Evolutionary conservation across 2,888 invertebrate genomes (phyloP), one percentile per base, ranked within the genome.

Genomic region (Pachydiplax longipennis): DNA sequence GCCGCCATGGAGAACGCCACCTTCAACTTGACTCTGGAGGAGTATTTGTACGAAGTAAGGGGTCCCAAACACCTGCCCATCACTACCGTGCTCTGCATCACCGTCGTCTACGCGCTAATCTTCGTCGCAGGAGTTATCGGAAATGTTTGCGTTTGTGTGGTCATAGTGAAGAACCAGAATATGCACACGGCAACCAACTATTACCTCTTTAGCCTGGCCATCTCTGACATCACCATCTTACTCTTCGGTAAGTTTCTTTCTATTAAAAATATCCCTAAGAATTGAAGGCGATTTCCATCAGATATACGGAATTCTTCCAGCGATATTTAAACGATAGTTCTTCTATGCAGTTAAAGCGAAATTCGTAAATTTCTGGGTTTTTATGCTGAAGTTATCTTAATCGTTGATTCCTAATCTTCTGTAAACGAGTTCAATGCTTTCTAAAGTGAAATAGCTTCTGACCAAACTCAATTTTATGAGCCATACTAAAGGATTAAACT

Each of bases 171-270:
- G 58, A 97, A 98, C 93, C 95, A 96, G 0, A 95, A 96, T 12
- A 97, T 99, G 96, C 98, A 98, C 93, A 98, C 98, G 0, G 97
- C 98, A 0, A 99, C 98, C 0, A 98, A 99, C 93, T 98, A 97
- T 93, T 99, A 98, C 93, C 95, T 98, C 87, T 97, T 98, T 94
- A 98, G 97, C 93, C 94, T 98, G 94, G 98, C 98, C 31, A 94
- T 98, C 25, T 98, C 98, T 35, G 98, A 99, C 94, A 94, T 98
- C 31, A 95, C 97, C 90, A 95, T 98, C 92, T 94, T 98, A 22
- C 93, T 97, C 6, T 96, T 98, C 92, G 98, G 98, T 97, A 94
- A 96, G 97, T 95, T n/a, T n/a, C n/a, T n/a, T n/a, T n/a, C n/a
- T n/a, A n/a, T n/a, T n/a, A n/a, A n/a, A n/a, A n/a, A n/a, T n/a